These are phyloP conservation scores for Staurois parvus DNA, from an alignment of 2,797 vertebrate species.

Conservation along the genomic window DNA sequence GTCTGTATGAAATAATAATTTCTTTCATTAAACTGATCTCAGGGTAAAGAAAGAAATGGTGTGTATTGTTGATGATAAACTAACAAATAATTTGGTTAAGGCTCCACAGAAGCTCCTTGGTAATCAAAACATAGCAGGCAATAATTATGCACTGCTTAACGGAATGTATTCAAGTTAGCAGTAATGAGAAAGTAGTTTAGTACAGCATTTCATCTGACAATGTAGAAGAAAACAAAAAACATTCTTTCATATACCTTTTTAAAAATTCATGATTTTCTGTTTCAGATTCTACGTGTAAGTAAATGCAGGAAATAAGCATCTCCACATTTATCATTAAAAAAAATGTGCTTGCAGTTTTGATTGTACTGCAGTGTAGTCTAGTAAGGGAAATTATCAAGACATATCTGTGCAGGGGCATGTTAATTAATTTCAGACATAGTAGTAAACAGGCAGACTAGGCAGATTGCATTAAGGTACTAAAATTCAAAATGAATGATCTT, in stretches of 20 bases:
- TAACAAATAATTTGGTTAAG: conserved; percentile 53
- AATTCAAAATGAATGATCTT: too few relatives aligned
- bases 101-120: conserved; percentile 17
- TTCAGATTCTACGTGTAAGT: background rate
- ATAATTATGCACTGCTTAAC: conserved; percentile 42
- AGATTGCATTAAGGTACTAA: too few relatives aligned
- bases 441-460: too few relatives aligned
- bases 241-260: conserved; percentile 30
- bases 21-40: conserved; percentile 39
- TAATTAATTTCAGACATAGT: too few relatives aligned
- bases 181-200: conserved; percentile 37
- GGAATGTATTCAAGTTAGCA: conserved; percentile 43
- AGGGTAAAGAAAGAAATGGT: conserved; percentile 26
- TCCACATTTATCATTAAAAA: conserved; percentile 19
- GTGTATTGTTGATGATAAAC: conserved; percentile 51
- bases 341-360: background rate
- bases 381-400: background rate
- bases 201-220: conserved; percentile 37
- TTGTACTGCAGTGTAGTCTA: background rate
- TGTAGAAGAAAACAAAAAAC: conserved; percentile 28
- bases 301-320: background rate
- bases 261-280: conserved; percentile 36
- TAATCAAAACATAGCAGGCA: conserved; percentile 49
- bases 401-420: background rate
- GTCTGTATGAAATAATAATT: conserved; percentile 44